phyloP scores from a whole-genome alignment of 2,797 vertebrate genomes.

The Aeoliscus strigatus region DNA sequence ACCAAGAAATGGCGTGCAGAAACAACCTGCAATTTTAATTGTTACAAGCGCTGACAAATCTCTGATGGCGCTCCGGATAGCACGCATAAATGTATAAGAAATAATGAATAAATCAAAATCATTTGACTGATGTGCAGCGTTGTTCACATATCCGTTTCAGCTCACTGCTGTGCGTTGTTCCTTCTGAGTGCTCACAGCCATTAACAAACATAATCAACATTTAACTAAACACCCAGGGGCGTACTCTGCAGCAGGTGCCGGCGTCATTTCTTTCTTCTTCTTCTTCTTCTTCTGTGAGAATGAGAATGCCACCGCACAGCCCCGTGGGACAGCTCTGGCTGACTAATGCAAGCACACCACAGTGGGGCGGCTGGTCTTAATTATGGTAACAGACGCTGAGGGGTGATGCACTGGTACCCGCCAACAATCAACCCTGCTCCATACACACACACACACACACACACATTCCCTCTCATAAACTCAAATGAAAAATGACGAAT shows the following conservation, averaged over 20 bases:
- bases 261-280: constrained; percentile 43
- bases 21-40: neutral
- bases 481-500: no score
- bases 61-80: neutral
- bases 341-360: constrained; percentile 60
- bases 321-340: constrained; percentile 59
- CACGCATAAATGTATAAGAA: neutral
- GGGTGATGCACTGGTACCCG: constrained; percentile 52
- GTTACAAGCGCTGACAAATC: neutral
- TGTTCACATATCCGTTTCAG: constrained; percentile 20
- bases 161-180: constrained; percentile 8
- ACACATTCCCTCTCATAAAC: constrained; percentile 26
- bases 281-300: constrained; percentile 51
- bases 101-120: neutral
- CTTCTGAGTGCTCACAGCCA: constrained; percentile 36
- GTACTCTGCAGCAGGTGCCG: constrained; percentile 58
- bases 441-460: constrained; percentile 9
- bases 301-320: constrained; percentile 50
- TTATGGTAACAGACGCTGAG: constrained; percentile 66
- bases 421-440: constrained; percentile 32
- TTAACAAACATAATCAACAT: constrained; percentile 68
- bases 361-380: constrained; percentile 61
- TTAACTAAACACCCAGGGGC: constrained; percentile 60
- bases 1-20: neutral
- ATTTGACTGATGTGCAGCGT: constrained; percentile 1